Evolutionary conservation across 2,113 vertebrate species (phyloP).

Genomic region (Eublepharis macularius): DNA sequence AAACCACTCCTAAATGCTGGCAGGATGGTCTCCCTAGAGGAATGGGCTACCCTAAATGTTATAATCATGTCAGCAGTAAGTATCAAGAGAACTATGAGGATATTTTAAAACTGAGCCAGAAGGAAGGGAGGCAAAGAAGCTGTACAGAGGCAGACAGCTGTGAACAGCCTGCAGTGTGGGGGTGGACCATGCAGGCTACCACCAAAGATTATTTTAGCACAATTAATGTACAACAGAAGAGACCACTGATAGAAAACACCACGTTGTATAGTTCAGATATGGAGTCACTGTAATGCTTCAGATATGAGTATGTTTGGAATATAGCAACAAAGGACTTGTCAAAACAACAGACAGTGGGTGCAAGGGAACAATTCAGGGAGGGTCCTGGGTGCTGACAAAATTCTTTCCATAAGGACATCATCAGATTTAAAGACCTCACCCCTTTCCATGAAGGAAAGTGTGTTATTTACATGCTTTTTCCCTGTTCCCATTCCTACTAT

Average conservation of each 20-base stretch:
- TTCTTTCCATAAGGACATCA: background rate
- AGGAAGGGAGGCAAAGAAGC: background rate
- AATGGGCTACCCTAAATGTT: constrained; percentile 1
- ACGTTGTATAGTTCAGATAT: background rate
- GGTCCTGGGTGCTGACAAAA: background rate
- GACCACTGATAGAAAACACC: background rate
- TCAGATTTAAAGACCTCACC: background rate
- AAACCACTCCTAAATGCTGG: constrained; percentile 11
- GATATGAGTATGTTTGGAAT: background rate
- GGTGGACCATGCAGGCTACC: background rate
- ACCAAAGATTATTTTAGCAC: background rate
- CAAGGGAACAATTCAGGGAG: background rate
- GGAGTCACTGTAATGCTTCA: background rate
- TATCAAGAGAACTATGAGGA: background rate
- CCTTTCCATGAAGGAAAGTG: background rate
- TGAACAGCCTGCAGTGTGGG: background rate
- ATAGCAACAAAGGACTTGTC: background rate
- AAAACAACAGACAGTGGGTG: background rate
- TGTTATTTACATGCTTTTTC: background rate
- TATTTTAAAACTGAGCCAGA: background rate
- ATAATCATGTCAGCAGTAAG: background rate
- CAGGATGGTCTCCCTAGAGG: background rate
- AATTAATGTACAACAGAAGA: background rate
- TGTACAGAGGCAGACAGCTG: background rate
- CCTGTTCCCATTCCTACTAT: too few relatives aligned